These are phyloP conservation scores for Zophobas morio DNA, from an alignment of 1,140 invertebrate genomes.

Conservation along the genomic window DNA sequence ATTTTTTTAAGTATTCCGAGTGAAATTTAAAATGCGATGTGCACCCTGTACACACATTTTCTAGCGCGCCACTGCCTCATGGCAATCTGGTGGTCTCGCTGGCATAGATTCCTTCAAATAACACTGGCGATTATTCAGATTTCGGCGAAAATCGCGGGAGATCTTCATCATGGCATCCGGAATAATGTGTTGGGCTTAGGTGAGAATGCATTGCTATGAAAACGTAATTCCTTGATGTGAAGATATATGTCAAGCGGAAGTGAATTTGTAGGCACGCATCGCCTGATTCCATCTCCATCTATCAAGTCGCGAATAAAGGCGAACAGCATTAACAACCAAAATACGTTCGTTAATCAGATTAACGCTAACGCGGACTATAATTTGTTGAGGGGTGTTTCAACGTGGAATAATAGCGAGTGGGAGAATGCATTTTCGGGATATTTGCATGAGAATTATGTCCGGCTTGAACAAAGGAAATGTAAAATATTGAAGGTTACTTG, in stretches of 20 bases:
- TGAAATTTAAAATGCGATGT: no score
- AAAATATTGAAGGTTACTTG: no score
- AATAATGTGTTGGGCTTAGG: slow-evolving; percentile 24
- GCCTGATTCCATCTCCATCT: slow-evolving; percentile 49
- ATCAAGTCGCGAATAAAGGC: slow-evolving; percentile 48
- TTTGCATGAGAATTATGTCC: neutral
- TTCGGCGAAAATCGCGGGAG: slow-evolving; percentile 5
- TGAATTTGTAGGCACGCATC: slow-evolving; percentile 49
- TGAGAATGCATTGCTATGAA: slow-evolving; percentile 27
- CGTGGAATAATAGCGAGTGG: neutral
- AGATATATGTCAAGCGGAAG: slow-evolving; percentile 48
- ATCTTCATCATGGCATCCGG: slow-evolving; percentile 2
- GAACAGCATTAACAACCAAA: slow-evolving; percentile 39
- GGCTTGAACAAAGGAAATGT: neutral
- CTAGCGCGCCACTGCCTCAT: neutral
- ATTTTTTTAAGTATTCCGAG: no score
- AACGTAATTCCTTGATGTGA: slow-evolving; percentile 34
- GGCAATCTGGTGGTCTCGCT: neutral
- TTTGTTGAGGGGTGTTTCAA: slow-evolving; percentile 5
- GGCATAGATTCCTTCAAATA: neutral
- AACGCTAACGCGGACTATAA: slow-evolving; percentile 42
- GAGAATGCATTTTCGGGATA: neutral
- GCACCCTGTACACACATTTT: no score
- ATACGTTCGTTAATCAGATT: slow-evolving; percentile 45
- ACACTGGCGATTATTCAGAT: slow-evolving; percentile 1